Percentiles rank a stretch among this genome's conserved stretches.
Evolutionary conservation across 2,797 vertebrate genomes (phyloP).

Genomic region (Tenualosa ilisha): DNA sequence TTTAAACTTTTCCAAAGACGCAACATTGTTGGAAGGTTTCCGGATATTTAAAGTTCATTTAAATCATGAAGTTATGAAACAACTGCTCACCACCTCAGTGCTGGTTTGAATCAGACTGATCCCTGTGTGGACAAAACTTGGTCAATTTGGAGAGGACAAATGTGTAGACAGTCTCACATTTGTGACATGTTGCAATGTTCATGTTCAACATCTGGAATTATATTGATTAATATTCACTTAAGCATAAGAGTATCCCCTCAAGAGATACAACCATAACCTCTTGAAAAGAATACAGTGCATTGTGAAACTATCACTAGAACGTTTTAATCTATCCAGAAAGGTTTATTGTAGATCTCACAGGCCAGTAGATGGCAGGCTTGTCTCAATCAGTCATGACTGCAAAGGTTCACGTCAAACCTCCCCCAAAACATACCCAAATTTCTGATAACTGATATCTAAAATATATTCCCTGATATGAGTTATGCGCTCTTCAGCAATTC

Average conservation of each 20-base stretch:
- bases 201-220: not conserved
- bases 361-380: constrained; percentile 49
- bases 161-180: not conserved
- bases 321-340: not conserved
- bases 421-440: not conserved
- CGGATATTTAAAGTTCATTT: not conserved
- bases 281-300: not conserved
- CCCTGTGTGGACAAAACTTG: not conserved
- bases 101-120: not conserved
- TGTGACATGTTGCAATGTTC: not conserved
- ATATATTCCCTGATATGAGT: not conserved
- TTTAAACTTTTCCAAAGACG: constrained; percentile 22
- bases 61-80: not conserved
- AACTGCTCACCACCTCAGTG: not conserved
- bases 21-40: not conserved
- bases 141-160: too few relatives aligned
- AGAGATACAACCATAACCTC: not conserved
- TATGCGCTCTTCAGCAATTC: not conserved
- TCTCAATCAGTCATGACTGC: not conserved
- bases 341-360: not conserved
- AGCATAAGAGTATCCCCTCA: not conserved
- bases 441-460: not conserved
- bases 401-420: not conserved
- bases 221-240: not conserved
- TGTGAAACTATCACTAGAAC: not conserved